These are phyloP conservation scores for Hypsopygia costalis DNA, from an alignment of 2,888 invertebrate genomes.

Conservation along the genomic window DNA sequence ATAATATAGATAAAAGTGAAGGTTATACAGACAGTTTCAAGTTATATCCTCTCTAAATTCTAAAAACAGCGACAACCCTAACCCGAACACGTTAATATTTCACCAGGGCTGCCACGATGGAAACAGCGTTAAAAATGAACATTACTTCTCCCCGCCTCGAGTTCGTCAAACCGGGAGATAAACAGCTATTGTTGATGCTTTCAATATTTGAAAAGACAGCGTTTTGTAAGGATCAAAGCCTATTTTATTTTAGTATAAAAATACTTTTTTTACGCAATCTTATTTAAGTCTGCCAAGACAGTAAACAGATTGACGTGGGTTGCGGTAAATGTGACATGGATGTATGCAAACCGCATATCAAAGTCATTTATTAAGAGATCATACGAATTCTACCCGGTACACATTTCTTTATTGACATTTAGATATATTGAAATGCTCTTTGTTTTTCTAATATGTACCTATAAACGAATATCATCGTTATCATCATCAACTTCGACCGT, in stretches of 20 bases:
- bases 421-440: no score
- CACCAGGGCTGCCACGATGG: slow-evolving; percentile 22
- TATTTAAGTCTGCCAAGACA: background rate
- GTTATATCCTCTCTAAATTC: no score
- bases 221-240: background rate
- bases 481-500: no score
- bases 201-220: background rate
- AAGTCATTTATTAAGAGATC: no score
- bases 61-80: slow-evolving; percentile 12
- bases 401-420: no score
- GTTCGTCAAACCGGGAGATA: background rate
- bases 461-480: no score
- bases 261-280: background rate
- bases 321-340: background rate
- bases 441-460: no score
- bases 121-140: slow-evolving; percentile 1
- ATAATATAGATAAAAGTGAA: no score
- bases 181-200: background rate
- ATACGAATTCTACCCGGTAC: no score
- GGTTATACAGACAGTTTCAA: no score
- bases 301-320: background rate
- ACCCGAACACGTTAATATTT: slow-evolving; percentile 23
- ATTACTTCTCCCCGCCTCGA: slow-evolving; percentile 3
- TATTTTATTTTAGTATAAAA: background rate
- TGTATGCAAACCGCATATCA: no score